A percentile compares a stretch with the other conserved stretches of the same genome.
Evolutionary conservation across 1,140 invertebrate species (phyloP).

Genomic region (Drosophila tristis): DNA sequence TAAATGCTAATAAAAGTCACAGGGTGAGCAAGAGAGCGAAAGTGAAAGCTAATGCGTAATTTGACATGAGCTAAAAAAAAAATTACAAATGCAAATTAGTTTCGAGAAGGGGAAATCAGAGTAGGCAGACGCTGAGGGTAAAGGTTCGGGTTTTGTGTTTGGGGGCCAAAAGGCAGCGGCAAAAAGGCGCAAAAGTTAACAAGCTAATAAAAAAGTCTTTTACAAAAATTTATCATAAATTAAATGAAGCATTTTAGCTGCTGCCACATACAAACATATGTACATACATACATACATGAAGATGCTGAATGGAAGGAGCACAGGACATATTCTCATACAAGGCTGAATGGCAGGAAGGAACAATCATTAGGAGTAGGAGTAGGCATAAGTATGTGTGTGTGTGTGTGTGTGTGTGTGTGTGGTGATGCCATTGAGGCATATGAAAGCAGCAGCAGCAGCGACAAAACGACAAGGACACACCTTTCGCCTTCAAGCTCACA

Average conservation of each 20-base stretch:
- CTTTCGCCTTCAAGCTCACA: conserved; percentile 50
- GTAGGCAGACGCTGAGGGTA: background rate
- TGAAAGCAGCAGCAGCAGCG: conserved; percentile 28
- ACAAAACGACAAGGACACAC: conserved; percentile 61
- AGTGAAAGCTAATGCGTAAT: conserved; percentile 77
- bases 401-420: conserved; percentile 4
- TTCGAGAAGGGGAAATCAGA: conserved; percentile 4
- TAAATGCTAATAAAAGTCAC: conserved; percentile 77
- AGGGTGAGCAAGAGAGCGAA: conserved; percentile 17
- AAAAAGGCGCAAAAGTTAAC: conserved; percentile 67
- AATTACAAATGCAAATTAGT: conserved; percentile 83
- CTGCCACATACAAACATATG: conserved; percentile 24
- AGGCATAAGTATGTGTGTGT: background rate
- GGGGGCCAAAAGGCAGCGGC: conserved; percentile 15
- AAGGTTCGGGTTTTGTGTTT: conserved; percentile 5
- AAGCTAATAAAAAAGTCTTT: conserved; percentile 79
- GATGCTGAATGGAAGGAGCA: conserved; percentile 11
- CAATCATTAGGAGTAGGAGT: conserved; percentile 18
- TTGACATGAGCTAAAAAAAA: conserved; percentile 78
- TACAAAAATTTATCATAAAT: conserved; percentile 79
- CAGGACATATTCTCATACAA: conserved; percentile 38
- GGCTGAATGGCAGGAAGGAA: conserved; percentile 11
- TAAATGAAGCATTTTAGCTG: conserved; percentile 78
- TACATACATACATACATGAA: conserved; percentile 2
- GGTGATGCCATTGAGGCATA: conserved; percentile 30